Conservation (phyloP, 2,888 invertebrate species). For the Phaedon cochleariae region DNA sequence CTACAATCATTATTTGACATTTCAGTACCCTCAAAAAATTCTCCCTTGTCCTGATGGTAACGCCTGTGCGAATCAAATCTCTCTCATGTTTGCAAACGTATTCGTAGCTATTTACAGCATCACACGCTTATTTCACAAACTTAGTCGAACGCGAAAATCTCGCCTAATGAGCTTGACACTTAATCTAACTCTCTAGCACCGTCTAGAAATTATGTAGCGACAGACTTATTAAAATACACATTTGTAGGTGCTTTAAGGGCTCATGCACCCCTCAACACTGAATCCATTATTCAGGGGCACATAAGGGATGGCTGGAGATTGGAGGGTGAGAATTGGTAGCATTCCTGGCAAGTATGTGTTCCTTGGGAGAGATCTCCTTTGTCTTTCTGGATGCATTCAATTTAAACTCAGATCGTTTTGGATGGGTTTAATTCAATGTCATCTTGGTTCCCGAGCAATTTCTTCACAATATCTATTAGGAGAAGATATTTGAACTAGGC, state of each 20-base stretch:
- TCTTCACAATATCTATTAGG: too few species aligned
- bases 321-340: not conserved
- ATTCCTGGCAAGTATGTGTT: not conserved
- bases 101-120: conserved; percentile 21
- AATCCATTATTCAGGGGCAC: conserved; percentile 30
- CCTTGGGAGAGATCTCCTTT: not conserved
- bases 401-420: not conserved
- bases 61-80: not conserved
- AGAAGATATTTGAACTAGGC: too few species aligned
- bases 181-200: conserved; percentile 31
- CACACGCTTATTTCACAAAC: conserved; percentile 29
- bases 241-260: conserved; percentile 32
- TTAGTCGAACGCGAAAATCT: conserved; percentile 31
- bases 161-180: conserved; percentile 36
- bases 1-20: too few species aligned
- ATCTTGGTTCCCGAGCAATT: too few species aligned
- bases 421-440: too few species aligned
- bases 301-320: conserved; percentile 4
- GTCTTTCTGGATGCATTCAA: not conserved
- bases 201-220: conserved; percentile 35
- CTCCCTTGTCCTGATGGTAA: too few species aligned
- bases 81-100: conserved; percentile 9
- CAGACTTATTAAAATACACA: conserved; percentile 37
- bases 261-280: conserved; percentile 26
- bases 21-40: too few species aligned